These are phyloP conservation scores for Trissoscelio sp. DNA, from an alignment of 2,888 invertebrate genomes.

Conservation along the genomic window DNA sequence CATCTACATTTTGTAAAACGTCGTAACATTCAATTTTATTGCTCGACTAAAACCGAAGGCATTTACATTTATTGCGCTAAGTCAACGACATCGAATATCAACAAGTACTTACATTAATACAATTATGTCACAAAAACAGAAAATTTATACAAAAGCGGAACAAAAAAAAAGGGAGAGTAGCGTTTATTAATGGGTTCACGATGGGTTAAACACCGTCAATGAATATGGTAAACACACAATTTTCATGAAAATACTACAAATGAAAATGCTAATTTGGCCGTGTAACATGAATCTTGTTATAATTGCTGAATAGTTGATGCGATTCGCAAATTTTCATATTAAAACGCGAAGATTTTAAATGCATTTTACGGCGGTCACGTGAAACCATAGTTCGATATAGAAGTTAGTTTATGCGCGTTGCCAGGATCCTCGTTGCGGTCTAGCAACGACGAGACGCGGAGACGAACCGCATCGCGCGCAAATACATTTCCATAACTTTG, in stretches of 20 bases:
- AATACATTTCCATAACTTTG: conserved; percentile 82
- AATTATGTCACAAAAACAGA: conserved; percentile 1
- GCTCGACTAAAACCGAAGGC: conserved; percentile 23
- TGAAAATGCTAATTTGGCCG: conserved; percentile 48
- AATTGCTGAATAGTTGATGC: conserved; percentile 61
- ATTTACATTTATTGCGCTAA: conserved; percentile 41
- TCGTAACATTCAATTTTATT: conserved; percentile 48
- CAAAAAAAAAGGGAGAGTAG: conserved; percentile 10
- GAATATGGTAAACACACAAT: conserved; percentile 55
- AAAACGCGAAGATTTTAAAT: conserved; percentile 55
- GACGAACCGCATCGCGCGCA: conserved; percentile 77
- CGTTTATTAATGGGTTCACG: conserved; percentile 28
- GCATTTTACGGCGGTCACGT: conserved; percentile 59
- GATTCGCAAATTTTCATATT: conserved; percentile 43
- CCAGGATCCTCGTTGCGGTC: conserved; percentile 74
- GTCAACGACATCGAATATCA: conserved; percentile 42
- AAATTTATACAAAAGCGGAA: conserved; percentile 3
- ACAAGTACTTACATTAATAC: conserved; percentile 35
- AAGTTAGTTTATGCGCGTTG: conserved; percentile 56
- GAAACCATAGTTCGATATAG: conserved; percentile 64
- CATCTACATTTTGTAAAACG: conserved; percentile 49
- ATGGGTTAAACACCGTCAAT: conserved; percentile 33
- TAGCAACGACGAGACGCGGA: conserved; percentile 73
- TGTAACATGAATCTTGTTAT: conserved; percentile 51
- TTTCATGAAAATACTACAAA: conserved; percentile 53